phyloP scores from a whole-genome alignment of 2,113 vertebrate genomes.

The Pseudonaja textilis region DNA sequence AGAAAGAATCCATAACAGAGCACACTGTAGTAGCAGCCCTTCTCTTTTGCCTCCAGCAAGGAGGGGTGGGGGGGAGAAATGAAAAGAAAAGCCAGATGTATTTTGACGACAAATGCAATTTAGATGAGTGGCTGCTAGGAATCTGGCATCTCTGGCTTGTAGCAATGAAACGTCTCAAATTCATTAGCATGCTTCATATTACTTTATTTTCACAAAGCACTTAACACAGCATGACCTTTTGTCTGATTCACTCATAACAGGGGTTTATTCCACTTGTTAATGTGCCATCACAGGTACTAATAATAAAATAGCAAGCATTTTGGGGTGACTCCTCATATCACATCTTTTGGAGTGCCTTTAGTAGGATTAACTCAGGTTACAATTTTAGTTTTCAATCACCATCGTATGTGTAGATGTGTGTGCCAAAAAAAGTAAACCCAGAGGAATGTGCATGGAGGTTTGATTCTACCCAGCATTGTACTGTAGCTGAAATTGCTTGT shows the following conservation, averaged over 20 bases:
- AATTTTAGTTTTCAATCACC: neutral
- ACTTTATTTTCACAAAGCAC: neutral
- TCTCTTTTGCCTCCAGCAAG: slow-evolving; percentile 12
- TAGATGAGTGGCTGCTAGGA: slow-evolving; percentile 26
- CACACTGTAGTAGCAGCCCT: slow-evolving; percentile 45
- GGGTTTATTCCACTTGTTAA: neutral
- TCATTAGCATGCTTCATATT: neutral
- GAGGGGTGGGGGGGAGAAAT: neutral
- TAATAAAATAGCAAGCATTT: neutral
- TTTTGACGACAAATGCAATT: slow-evolving; percentile 46
- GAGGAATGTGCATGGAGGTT: neutral
- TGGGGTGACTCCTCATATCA: neutral
- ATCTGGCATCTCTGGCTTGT: neutral
- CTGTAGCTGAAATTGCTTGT: neutral
- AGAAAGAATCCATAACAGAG: slow-evolving; percentile 38
- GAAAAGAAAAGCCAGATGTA: slow-evolving; percentile 28
- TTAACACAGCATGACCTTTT: neutral
- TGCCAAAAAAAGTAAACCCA: neutral
- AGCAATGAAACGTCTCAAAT: neutral
- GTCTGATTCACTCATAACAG: neutral
- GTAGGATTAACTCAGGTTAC: neutral
- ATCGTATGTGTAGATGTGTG: neutral
- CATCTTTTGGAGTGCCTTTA: neutral
- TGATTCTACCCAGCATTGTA: neutral
- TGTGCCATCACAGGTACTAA: neutral